Base-by-base conservation (phyloP, 2,797 vertebrate species). In the Potorous gilbertii region DNA sequence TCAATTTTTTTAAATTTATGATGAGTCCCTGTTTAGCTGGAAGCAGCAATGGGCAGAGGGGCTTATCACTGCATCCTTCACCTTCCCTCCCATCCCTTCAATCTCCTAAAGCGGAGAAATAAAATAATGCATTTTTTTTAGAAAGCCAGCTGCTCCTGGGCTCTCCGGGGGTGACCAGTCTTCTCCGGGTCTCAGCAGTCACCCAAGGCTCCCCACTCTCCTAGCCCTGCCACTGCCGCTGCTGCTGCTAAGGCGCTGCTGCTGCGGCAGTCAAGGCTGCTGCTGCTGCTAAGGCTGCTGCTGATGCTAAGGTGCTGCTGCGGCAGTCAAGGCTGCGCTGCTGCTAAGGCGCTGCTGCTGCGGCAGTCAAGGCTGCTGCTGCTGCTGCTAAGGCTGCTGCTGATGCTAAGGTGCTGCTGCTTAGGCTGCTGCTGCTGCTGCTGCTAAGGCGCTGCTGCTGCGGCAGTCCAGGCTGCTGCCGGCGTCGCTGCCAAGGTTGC, bases 401-500 rank as follows among this genome's bases (percentile, higher is more conserved):
- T 52, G 50, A n/a, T n/a, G n/a, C n/a, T n/a, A n/a, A n/a, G n/a
- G n/a, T 54, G 95, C 66, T 46, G 95, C 95, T 81, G 93, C 56
- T 14, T 55, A 14, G 95, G 95, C 95, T 81, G 5, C 57, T 40
- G 34, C 54, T 81, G 97, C 91, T 5, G 93, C 55, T 90, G 92
- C 81, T 96, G 96, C 91, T 14, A 55, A 14, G 95, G 95, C 95
- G 34, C 54, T 81, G 97, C 91, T 5, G 93, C 55, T 90, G 92
- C 87, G 95, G 96, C 91, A 52, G 50, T 52, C 50, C 4, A 52
- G 81, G 91, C 56, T 14, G 93, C 90, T 28, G 27, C 56, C 55
- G 97, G 92, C 6, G 93, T 52, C 81, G 92, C 90, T 94, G 96
- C 89, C 91, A 62, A 18, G 55, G 55, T 3, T 55, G 55, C 55